phyloP scores from a whole-genome alignment of 2,888 invertebrate genomes.

The Geophilus truncorum region DNA sequence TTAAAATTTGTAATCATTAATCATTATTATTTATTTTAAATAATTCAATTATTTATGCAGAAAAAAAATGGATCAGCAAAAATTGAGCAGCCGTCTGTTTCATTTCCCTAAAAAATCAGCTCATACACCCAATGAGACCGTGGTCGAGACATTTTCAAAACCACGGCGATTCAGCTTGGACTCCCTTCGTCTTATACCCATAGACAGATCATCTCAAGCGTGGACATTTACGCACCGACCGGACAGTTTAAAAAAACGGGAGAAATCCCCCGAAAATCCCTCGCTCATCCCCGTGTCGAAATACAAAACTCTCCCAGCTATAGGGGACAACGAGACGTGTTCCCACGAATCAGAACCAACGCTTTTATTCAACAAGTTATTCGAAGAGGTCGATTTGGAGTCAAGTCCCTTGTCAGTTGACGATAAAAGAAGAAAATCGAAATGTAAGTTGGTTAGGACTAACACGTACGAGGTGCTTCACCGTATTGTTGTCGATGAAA shows the following conservation, averaged over 20 bases:
- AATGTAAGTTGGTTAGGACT: slow-evolving; percentile 28
- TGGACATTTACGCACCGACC: not conserved
- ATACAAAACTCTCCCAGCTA: not conserved
- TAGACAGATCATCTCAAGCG: not conserved
- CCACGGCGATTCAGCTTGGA: not conserved
- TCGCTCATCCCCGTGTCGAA: not conserved
- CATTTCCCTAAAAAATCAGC: not conserved
- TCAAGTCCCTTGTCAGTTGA: not conserved
- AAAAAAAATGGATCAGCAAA: not conserved
- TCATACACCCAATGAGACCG: not conserved
- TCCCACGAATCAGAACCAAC: not conserved
- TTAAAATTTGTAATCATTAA: too few species aligned
- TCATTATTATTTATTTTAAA: too few species aligned
- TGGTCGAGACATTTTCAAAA: not conserved
- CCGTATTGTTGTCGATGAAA: slow-evolving; percentile 25
- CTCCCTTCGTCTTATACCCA: not conserved
- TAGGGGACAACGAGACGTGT: not conserved
- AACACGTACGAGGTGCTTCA: slow-evolving; percentile 36
- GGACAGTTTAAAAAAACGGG: not conserved
- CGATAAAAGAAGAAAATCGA: not conserved
- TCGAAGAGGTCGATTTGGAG: not conserved
- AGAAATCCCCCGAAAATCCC: not conserved
- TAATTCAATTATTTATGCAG: not conserved
- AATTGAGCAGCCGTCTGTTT: not conserved
- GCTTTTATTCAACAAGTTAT: not conserved